Base-by-base conservation (phyloP, 2,113 vertebrate species). In the Rhinopomastus cyanomelas region DNA sequence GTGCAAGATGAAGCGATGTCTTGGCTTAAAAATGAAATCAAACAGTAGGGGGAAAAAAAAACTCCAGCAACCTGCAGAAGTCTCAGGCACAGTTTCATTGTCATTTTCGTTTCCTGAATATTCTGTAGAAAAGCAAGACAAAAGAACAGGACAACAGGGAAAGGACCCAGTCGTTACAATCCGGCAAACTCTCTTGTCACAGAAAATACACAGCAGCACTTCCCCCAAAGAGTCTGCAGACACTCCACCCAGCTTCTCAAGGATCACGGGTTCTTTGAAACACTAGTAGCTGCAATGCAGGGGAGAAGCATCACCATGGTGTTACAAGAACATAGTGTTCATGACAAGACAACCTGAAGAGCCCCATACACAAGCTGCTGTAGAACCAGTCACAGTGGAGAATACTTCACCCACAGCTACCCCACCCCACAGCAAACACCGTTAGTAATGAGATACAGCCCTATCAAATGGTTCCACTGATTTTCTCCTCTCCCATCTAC, bases 51-150 rank as follows among this genome's bases (percentile, higher is more conserved):
- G n/a, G 15, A 42, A 42, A 42, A 96, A 94, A 97, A 97, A 96
- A 97, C 66, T 97, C 97, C 96, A 98, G 98, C 98, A 98, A 99
- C 99, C 99, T 99, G 99, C 96, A 95, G 98, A 97, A 96, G 97
- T 96, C 98, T 99, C 96, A 83, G 99, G 97, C 97, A 98, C 97
- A 95, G 98, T 98, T 81, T 99, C 98, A 98, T 98, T 99, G 97
- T 99, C 98, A 99, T 97, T 99, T 95, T 99, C 99, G 98, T 98
- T 97, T 98, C 98, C 99, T 98, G 99, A 97, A 97, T 98, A 97
- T 90, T 99, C 99, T 99, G 99, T 86, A 97, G 98, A 97, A 94
- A 98, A 97, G 98, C 95, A 97, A 98, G 97, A 97, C 95, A 99
- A 79, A 97, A n/a, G 89, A 94, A 92, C 2, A 92, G 97, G 97